These are phyloP conservation scores for Lepus townsendii DNA, from an alignment of 2,797 vertebrate genomes.

Conservation along the genomic window DNA sequence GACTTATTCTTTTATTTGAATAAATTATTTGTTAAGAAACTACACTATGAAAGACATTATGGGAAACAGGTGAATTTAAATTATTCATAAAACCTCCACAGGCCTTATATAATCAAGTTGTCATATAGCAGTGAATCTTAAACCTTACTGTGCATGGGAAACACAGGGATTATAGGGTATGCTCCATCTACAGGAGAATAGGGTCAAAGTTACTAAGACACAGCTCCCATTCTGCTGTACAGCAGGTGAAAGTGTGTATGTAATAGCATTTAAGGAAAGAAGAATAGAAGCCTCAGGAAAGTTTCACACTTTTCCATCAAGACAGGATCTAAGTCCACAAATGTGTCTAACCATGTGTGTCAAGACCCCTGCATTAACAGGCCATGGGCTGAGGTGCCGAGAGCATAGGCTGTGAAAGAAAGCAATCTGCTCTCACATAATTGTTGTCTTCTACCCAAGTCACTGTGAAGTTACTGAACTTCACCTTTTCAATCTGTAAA, in stretches of 20 bases:
- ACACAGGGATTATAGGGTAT: not conserved
- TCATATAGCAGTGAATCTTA: not conserved
- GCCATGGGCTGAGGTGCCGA: not conserved
- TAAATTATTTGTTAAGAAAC: not conserved
- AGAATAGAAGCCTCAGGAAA: not conserved
- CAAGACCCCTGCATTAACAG: no score
- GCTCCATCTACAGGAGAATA: not conserved
- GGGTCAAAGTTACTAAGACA: not conserved
- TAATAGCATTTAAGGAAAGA: not conserved
- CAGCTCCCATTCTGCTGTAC: accelerated
- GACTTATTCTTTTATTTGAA: slow-evolving; percentile 1
- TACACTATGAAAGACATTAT: not conserved
- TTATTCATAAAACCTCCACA: slow-evolving; percentile 22
- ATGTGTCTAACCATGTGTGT: no score
- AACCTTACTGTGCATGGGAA: not conserved
- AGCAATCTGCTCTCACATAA: not conserved
- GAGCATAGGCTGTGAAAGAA: not conserved
- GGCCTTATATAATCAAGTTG: not conserved
- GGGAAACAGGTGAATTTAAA: slow-evolving; percentile 20
- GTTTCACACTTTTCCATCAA: not conserved
- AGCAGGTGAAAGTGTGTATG: not conserved
- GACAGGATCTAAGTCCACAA: not conserved
- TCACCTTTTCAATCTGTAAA: not conserved
- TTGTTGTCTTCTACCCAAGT: not conserved
- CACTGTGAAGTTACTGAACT: not conserved